Percentiles rank a stretch among this genome's conserved stretches.
Evolutionary conservation across 2,797 vertebrate genomes (phyloP).

Genomic region (Pterois miles): DNA sequence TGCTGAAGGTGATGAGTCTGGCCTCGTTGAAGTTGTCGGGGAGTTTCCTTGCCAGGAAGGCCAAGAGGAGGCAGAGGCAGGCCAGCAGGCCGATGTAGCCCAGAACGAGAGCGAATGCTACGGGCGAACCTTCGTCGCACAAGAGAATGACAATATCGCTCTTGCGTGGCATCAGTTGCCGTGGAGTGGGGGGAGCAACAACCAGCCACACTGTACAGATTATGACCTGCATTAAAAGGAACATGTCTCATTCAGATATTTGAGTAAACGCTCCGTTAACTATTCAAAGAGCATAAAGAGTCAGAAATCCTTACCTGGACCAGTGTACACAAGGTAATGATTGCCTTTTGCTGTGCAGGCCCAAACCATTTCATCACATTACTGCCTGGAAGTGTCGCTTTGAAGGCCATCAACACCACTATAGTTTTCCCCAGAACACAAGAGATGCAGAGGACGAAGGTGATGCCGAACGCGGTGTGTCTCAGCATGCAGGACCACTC

Average conservation of each 20-base stretch:
- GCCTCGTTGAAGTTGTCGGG: constrained; percentile 86
- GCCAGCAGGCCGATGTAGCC: constrained; percentile 85
- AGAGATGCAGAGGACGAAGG: constrained; percentile 84
- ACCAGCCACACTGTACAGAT: constrained; percentile 82
- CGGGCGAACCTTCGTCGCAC: constrained; percentile 80
- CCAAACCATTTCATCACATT: constrained; percentile 81
- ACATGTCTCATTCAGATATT: background rate
- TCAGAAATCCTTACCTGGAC: constrained; percentile 72
- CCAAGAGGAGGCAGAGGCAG: constrained; percentile 80
- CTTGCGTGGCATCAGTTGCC: constrained; percentile 70
- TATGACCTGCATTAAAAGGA: constrained; percentile 65
- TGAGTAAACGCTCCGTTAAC: background rate
- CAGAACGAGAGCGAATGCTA: constrained; percentile 79
- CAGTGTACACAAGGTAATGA: constrained; percentile 80
- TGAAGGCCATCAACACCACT: constrained; percentile 86
- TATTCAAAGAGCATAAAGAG: background rate
- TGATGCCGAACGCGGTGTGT: constrained; percentile 83
- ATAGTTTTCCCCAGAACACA: constrained; percentile 86
- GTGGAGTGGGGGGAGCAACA: constrained; percentile 77
- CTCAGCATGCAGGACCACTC: constrained; percentile 86
- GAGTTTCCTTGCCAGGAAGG: constrained; percentile 84
- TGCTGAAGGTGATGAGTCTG: constrained; percentile 86
- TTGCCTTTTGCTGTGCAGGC: constrained; percentile 74
- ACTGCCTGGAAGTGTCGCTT: constrained; percentile 75
- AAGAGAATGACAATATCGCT: constrained; percentile 81